Percentiles rank a stretch among this genome's conserved stretches.
Evolutionary conservation across 2,113 vertebrate species (phyloP).

Genomic region (Rostratula benghalensis): DNA sequence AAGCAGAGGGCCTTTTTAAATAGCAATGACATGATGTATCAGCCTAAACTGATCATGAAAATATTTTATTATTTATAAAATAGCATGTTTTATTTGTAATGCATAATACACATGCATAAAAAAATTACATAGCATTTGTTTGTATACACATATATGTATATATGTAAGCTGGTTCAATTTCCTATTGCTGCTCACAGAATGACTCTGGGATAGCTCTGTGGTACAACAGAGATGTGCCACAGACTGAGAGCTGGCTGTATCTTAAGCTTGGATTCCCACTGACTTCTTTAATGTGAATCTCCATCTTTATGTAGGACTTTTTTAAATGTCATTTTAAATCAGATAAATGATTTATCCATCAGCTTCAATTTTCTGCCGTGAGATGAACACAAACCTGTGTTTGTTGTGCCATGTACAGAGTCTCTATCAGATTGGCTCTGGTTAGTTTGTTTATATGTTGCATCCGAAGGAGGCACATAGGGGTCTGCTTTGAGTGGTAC

Average conservation of each 20-base stretch:
- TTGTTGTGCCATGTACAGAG: background rate
- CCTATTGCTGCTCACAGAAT: background rate
- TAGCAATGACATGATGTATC: background rate
- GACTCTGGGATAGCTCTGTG: background rate
- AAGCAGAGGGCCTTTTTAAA: background rate
- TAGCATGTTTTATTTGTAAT: background rate
- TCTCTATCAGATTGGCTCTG: background rate
- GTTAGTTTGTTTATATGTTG: background rate
- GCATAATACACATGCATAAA: background rate
- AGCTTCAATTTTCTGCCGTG: background rate
- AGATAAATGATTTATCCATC: fast-evolving
- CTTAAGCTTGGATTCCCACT: background rate
- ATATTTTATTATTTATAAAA: background rate
- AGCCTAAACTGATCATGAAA: background rate
- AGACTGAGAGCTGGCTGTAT: background rate
- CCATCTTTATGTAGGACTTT: background rate
- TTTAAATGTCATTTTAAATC: background rate
- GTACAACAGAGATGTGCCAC: background rate
- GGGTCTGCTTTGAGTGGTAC: background rate
- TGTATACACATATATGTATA: background rate
- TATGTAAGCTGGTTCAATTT: background rate
- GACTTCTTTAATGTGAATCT: background rate
- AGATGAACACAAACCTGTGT: background rate
- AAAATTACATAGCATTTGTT: background rate
- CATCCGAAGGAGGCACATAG: background rate